Conservation (phyloP, 2,113 vertebrate species). For the Triplophysa tibetana region DNA sequence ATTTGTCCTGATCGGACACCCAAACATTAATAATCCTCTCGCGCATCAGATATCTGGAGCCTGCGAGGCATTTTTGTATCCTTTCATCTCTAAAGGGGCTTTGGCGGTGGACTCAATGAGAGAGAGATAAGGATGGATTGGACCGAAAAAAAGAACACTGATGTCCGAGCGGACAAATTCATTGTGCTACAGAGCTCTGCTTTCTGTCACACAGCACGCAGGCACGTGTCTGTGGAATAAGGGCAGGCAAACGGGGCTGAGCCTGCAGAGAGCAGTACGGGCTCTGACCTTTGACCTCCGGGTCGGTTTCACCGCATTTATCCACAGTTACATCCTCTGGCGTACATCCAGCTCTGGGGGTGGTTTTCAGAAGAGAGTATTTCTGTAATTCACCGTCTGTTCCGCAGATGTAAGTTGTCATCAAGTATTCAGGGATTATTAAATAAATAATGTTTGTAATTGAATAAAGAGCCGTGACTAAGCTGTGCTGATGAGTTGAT, state of each 20-base stretch:
- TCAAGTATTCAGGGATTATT: background rate
- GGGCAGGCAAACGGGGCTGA: background rate
- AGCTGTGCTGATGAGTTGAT: too few species aligned
- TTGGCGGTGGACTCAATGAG: constrained; percentile 36
- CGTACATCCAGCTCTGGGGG: background rate
- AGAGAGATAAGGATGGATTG: constrained; percentile 43
- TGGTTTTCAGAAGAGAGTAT: background rate
- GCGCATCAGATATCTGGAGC: constrained; percentile 31
- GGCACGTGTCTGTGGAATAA: background rate
- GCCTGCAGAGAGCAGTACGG: constrained; percentile 14
- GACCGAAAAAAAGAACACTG: constrained; percentile 31
- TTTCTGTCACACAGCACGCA: constrained; percentile 3
- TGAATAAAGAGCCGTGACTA: too few species aligned
- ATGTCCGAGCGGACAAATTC: constrained; percentile 36
- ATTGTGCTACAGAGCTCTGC: constrained; percentile 21
- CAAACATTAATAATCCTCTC: constrained; percentile 36
- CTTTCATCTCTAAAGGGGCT: constrained; percentile 40
- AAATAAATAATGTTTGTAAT: too few species aligned
- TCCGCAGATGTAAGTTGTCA: background rate
- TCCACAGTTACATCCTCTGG: constrained; percentile 4
- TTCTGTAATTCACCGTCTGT: background rate
- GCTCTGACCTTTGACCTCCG: constrained; percentile 20
- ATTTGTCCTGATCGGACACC: constrained; percentile 24
- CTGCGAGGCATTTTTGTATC: constrained; percentile 41
- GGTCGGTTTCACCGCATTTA: constrained; percentile 22